phyloP scores from a whole-genome alignment of 2,888 invertebrate genomes.

The Trachelus tabidus region DNA sequence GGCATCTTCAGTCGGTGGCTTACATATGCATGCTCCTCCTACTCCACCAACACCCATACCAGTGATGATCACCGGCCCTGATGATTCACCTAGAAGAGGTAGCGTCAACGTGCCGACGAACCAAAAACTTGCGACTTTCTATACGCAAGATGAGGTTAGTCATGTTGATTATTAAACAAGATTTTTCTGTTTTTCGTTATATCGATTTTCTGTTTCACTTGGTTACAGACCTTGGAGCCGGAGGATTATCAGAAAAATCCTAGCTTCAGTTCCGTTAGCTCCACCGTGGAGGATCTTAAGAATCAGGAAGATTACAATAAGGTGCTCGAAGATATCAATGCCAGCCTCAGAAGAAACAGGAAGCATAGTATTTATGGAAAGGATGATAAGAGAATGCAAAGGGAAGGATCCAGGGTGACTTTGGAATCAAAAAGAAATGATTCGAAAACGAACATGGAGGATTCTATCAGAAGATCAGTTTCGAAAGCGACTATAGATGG shows the following conservation, averaged over 20 bases:
- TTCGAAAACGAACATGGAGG: conserved; percentile 35
- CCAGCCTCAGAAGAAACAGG: conserved; percentile 41
- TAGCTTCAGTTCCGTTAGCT: conserved; percentile 9
- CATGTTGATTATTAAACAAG: background rate
- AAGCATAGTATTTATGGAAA: conserved; percentile 33
- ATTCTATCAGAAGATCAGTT: conserved; percentile 32
- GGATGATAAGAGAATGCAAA: conserved; percentile 40
- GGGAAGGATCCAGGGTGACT: conserved; percentile 42
- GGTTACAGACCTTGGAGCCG: conserved; percentile 28
- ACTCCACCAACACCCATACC: conserved; percentile 67
- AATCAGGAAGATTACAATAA: conserved; percentile 48
- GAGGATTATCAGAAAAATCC: conserved; percentile 30
- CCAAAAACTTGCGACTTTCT: conserved; percentile 49
- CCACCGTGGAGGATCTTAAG: conserved; percentile 33
- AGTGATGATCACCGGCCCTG: conserved; percentile 64
- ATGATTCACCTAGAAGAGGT: conserved; percentile 52
- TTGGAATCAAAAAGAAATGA: conserved; percentile 43
- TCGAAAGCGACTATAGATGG: conserved; percentile 37
- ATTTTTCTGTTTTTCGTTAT: background rate
- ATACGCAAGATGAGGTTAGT: conserved; percentile 49
- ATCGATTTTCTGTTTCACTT: background rate
- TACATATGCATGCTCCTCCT: conserved; percentile 67
- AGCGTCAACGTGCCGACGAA: conserved; percentile 41
- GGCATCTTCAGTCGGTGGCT: conserved; percentile 55
- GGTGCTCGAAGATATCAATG: conserved; percentile 51